Evolutionary conservation across 1,140 invertebrate species (phyloP).

Genomic region (Planococcus citri): DNA sequence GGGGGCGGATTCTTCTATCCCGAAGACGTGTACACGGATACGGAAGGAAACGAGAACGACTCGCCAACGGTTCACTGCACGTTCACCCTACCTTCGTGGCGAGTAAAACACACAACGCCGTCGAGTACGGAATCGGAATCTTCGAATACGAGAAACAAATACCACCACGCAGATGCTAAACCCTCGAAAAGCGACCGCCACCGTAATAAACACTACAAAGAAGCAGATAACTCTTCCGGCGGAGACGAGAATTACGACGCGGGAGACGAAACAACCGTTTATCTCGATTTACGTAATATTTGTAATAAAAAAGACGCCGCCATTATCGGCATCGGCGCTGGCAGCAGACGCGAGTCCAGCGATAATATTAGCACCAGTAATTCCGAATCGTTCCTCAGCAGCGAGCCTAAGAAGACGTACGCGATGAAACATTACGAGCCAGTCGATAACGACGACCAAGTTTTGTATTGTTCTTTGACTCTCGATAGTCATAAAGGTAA

Average conservation of each 20-base stretch:
- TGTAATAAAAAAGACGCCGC: neutral
- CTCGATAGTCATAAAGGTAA: neutral
- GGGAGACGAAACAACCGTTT: neutral
- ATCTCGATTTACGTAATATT: neutral
- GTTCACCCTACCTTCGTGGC: conserved; percentile 3
- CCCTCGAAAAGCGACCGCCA: neutral
- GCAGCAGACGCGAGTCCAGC: neutral
- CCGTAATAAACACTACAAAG: conserved; percentile 3
- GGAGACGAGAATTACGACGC: conserved; percentile 10
- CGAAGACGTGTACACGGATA: conserved; percentile 12
- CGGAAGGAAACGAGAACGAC: conserved; percentile 1
- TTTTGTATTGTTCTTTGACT: neutral
- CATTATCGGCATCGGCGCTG: no score
- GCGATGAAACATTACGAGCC: neutral
- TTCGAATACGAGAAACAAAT: neutral
- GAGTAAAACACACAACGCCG: conserved; percentile 3
- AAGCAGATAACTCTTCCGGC: neutral
- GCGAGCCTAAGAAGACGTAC: neutral
- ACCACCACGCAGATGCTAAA: neutral
- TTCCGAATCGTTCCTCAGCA: neutral
- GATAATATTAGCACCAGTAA: conserved; percentile 11
- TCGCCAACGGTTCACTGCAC: conserved; percentile 7
- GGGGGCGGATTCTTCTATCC: neutral
- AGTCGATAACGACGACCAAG: neutral
- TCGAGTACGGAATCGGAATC: conserved; percentile 13